A percentile compares a stretch with the other conserved stretches of the same genome.
Conservation (phyloP, 2,888 invertebrate species). For the Serrognathus titanus region DNA sequence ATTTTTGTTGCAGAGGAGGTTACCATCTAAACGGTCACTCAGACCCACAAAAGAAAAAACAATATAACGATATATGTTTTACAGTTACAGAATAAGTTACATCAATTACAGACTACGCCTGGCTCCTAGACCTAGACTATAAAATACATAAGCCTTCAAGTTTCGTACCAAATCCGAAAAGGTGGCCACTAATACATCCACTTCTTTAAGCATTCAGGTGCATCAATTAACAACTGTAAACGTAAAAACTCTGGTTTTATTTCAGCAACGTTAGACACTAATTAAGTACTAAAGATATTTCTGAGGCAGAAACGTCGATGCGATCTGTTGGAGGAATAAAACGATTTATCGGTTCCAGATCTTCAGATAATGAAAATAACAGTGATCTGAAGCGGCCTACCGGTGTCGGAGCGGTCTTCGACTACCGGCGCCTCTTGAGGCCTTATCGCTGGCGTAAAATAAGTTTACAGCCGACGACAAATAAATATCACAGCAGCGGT, state of each 20-base stretch:
- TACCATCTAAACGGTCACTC: too few species aligned
- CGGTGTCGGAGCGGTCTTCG: conserved; percentile 30
- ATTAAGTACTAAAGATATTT: conserved; percentile 33
- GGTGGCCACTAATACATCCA: too few species aligned
- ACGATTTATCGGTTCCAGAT: conserved; percentile 35
- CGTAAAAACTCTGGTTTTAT: conserved; percentile 10
- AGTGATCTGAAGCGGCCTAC: conserved; percentile 36
- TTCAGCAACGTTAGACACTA: conserved; percentile 27
- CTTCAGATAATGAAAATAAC: conserved; percentile 32
- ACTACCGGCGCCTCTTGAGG: conserved; percentile 36
- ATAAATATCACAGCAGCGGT: conserved; percentile 19
- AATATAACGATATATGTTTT: too few species aligned
- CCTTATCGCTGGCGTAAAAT: conserved; percentile 28
- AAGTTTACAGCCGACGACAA: conserved; percentile 13
- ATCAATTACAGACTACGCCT: too few species aligned
- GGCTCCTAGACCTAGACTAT: too few species aligned
- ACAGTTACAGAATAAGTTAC: too few species aligned
- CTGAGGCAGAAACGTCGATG: conserved; percentile 9
- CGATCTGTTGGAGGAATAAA: conserved; percentile 18
- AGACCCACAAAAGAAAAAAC: too few species aligned
- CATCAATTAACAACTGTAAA: too few species aligned
- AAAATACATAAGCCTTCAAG: too few species aligned
- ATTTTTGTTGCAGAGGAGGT: too few species aligned
- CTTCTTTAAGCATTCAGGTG: too few species aligned
- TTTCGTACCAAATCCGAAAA: too few species aligned